phyloP scores from a whole-genome alignment of 2,888 invertebrate genomes.

The Linnaemya tessellans region DNA sequence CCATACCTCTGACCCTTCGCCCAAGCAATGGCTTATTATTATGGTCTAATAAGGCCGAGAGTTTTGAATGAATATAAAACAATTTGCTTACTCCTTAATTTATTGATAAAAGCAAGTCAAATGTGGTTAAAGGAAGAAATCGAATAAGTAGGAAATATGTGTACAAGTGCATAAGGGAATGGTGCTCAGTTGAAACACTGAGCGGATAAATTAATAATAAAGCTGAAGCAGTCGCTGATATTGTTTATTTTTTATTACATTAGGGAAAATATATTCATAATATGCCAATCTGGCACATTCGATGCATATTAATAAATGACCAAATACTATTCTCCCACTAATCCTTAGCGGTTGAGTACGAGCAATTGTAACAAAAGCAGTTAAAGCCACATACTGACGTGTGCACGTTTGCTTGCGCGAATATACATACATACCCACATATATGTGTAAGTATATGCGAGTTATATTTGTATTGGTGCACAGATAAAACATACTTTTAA shows the following conservation, averaged over 20 bases:
- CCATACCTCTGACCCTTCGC: too few relatives aligned
- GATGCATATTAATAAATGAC: conserved; percentile 46
- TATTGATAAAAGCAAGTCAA: too few relatives aligned
- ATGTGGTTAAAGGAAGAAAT: too few relatives aligned
- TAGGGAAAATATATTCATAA: background rate
- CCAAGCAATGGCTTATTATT: too few relatives aligned
- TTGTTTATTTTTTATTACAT: background rate
- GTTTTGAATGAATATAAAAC: too few relatives aligned
- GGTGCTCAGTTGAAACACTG: too few relatives aligned
- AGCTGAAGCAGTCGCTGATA: too few relatives aligned
- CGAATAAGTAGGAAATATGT: too few relatives aligned
- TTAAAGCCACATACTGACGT: background rate
- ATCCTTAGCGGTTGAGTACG: background rate
- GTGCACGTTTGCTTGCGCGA: background rate
- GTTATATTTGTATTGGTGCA: background rate
- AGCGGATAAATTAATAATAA: too few relatives aligned
- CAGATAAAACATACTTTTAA: background rate
- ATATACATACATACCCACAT: background rate
- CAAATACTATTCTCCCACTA: conserved; percentile 16
- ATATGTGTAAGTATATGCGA: background rate
- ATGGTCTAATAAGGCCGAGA: too few relatives aligned
- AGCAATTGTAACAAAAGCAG: background rate
- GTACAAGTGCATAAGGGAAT: too few relatives aligned
- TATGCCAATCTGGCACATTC: background rate
- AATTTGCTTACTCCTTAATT: too few relatives aligned